Percentiles rank a stretch among this genome's conserved stretches.
These are phyloP conservation scores for Tipula confusa DNA, from an alignment of 2,888 invertebrate genomes.

Conservation along the genomic window DNA sequence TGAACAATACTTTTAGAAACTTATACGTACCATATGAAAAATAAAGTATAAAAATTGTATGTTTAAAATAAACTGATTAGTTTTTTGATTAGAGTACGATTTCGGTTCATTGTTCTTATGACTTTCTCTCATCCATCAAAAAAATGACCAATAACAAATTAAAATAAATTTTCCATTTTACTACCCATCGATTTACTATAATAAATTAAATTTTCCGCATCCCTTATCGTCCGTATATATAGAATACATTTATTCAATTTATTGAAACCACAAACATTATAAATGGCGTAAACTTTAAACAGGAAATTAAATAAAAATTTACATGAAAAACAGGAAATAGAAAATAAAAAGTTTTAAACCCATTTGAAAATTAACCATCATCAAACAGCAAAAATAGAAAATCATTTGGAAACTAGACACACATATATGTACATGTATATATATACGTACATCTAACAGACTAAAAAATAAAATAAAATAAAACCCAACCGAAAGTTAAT, in stretches of 20 bases:
- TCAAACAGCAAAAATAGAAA: background rate
- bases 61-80: no score
- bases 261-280: background rate
- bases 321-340: constrained; percentile 3
- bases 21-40: no score
- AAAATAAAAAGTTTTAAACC: background rate
- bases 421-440: background rate
- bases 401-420: background rate
- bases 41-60: no score
- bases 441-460: background rate
- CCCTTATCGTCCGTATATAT: background rate
- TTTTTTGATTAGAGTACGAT: no score
- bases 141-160: background rate
- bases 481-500: background rate
- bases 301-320: constrained; percentile 17
- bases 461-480: background rate
- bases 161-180: background rate
- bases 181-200: no score
- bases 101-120: no score
- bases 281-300: constrained; percentile 6
- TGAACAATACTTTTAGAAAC: no score
- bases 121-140: no score
- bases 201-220: background rate
- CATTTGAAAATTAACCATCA: background rate
- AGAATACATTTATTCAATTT: background rate